Evolutionary conservation across 2,113 vertebrate species (phyloP), one percentile per base, ranked within the genome.

Genomic region (Pelmatolapia mariae): DNA sequence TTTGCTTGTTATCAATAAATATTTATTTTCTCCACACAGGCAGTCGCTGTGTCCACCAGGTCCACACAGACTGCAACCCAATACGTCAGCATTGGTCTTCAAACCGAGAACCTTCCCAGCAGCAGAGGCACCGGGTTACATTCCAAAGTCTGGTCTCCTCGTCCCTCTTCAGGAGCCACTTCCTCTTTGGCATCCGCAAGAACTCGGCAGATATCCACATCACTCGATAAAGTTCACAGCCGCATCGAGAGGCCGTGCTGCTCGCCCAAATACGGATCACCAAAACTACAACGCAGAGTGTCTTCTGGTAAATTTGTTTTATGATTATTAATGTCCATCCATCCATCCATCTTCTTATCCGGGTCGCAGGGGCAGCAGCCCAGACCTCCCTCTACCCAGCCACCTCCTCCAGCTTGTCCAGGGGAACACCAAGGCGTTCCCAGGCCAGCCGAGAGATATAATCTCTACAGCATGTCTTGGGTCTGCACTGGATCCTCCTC

Each of bases 181-280:
- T 97, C 97, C 45, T 97, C 98, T 0, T 94, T 99, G 1, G 89
- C 97, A 53, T 98, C 99, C 0, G 96, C 98, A 86, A 97, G 98
- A 81, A 97, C 97, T 92, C 98, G 99, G 82, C 98, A 99, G 95
- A 98, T 99, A 93, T 98, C 98, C 3, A 97, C 98, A 3, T 99
- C 98, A 4, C 95, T 99, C 93, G 98, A 99, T 88, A 99, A 99
- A 94, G 98, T 99, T 43, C 98, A 98, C 87, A 94, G 98, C 26
- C 98, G 98, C 80, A 98, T 99, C 0, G 98, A 99, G 18, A 95
- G 99, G 82, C 98, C 98, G 0, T 99, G 99, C 93, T 99, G 98
- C 90, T 99, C 98, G 1, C 99, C 99, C 3, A 99, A 99, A 92
- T 99, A 98, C 0, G 99, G 98, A 81, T 99, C 99, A 2, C 99